Evolutionary conservation across 2,113 vertebrate species (phyloP).

Genomic region (Syngnathus floridae): DNA sequence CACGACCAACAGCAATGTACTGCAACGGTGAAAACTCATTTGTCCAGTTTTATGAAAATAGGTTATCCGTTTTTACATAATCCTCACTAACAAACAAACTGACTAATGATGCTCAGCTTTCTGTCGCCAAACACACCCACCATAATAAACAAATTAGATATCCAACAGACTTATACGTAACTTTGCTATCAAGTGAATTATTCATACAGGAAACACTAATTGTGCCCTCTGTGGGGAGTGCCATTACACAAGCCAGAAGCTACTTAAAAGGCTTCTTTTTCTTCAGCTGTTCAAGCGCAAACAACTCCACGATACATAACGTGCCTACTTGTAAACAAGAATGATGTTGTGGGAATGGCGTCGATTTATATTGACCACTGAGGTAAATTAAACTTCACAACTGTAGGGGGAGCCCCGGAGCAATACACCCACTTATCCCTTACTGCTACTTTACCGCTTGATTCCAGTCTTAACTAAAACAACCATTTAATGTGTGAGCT

Average conservation of each 20-base stretch:
- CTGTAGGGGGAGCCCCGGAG: constrained; percentile 7
- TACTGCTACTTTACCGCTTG: neutral
- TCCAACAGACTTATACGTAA: neutral
- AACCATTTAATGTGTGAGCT: constrained; percentile 1
- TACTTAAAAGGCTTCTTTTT: constrained; percentile 3
- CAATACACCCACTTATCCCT: neutral
- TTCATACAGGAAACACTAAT: constrained; percentile 1
- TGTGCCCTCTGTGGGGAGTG: neutral
- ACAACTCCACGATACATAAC: neutral
- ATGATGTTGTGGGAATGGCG: neutral
- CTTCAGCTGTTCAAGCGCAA: neutral
- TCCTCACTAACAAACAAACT: neutral
- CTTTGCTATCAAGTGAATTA: neutral
- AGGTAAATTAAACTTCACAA: neutral
- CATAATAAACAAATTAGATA: neutral
- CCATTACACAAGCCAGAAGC: neutral
- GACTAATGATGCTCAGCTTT: neutral
- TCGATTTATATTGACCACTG: neutral
- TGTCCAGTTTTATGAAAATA: neutral
- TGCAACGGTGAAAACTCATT: neutral
- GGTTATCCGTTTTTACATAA: neutral
- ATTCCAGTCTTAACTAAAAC: constrained; percentile 6
- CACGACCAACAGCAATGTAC: neutral
- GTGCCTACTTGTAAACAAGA: neutral
- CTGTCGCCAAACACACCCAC: neutral